These are phyloP conservation scores for Aphelenchoides besseyi DNA, from an alignment of 1,140 invertebrate species.

Conservation along the genomic window DNA sequence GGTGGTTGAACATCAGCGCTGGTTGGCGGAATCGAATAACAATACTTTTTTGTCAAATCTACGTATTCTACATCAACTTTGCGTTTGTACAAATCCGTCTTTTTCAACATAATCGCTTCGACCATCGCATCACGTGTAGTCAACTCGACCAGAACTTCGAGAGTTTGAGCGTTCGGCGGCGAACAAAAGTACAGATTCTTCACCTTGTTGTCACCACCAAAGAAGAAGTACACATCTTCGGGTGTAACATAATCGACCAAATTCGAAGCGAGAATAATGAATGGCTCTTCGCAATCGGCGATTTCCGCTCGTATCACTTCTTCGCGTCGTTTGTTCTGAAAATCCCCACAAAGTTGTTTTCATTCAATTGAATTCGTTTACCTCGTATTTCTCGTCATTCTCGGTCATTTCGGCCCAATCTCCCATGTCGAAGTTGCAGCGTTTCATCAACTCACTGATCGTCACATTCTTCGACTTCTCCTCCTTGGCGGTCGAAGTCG, in stretches of 20 bases:
- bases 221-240: constrained; percentile 11
- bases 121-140: not conserved
- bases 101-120: constrained; percentile 2
- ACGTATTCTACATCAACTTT: constrained; percentile 17
- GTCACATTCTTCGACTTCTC: constrained; percentile 1
- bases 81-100: not conserved
- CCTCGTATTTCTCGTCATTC: not conserved
- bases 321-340: not conserved
- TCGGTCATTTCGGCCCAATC: constrained; percentile 2
- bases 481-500: not conserved
- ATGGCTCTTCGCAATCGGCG: not conserved
- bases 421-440: not conserved
- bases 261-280: constrained; percentile 6
- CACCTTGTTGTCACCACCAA: constrained; percentile 17
- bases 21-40: not conserved
- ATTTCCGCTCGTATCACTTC: not conserved
- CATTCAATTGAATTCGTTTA: not conserved
- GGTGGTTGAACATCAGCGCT: not conserved
- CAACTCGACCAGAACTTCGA: constrained; percentile 11
- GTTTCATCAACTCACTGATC: not conserved
- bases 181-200: not conserved
- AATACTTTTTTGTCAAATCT: not conserved
- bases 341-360: not conserved
- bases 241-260: not conserved
- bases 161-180: not conserved